Evolutionary conservation across 1,140 invertebrate species (phyloP), one percentile per base, ranked within the genome.

Genomic region (Globodera ellingtonae): DNA sequence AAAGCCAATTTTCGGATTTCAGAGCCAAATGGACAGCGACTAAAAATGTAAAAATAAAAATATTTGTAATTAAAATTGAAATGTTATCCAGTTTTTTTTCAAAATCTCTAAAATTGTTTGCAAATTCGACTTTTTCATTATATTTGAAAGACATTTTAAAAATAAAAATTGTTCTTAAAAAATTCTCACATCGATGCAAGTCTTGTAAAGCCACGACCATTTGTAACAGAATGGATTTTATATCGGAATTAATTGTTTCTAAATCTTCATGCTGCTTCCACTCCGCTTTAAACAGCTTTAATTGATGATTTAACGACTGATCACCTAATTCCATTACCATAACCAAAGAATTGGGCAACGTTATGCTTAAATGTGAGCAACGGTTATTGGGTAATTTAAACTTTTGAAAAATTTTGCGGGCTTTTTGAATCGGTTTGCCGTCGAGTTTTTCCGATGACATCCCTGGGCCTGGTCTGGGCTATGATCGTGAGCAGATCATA

Each of bases 1-100:
- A 62, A 62, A 62, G 56, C 56, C 56, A 62, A 62, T 62, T 62
- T 62, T 62, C 56, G 15, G 56, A 62, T 62, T 62, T 62, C 15
- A 62, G 56, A 18, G 56, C 56, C 56, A 62, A 62, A 62, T 62
- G 56, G 13, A 62, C 18, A 6, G 56, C 56, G 18, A 62, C 56
- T 62, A 18, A 62, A 18, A 62, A 35, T 35, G 35, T 35, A 62
- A 62, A 59, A 59, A 15, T 24, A 24, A 24, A 24, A 24, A 24
- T n/a, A 24, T 24, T 24, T 24, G 24, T 24, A 24, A 24, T 24
- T 24, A 24, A 24, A 24, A 24, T 24, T 24, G 24, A 24, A 24
- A 24, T 24, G 24, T 24, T 24, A 24, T 1, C 24, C 0, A 24
- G 24, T 24, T 24, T 24, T 24, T 13, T 13, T 15, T 13, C 4